Conservation (phyloP, 37 sponge, comb jelly and placozoan genomes). For the Petrosia ficiformis region DNA sequence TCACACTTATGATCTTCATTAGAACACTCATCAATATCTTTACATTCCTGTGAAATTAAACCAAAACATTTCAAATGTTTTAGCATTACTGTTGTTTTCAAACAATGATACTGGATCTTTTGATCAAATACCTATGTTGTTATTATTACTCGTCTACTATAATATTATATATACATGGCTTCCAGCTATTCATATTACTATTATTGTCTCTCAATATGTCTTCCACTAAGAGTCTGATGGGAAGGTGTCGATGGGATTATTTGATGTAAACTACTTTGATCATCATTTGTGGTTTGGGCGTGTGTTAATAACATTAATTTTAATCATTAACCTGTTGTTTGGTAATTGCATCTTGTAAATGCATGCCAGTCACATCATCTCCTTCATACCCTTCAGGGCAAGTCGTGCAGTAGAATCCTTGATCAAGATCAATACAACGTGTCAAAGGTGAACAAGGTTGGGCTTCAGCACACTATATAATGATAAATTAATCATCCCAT, state of each 20-base stretch:
- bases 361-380: conserved; percentile 24
- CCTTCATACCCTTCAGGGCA: conserved; percentile 90
- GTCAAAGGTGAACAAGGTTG: conserved; percentile 65
- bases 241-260: too few relatives aligned
- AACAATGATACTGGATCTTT: too few relatives aligned
- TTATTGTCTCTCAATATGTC: too few relatives aligned
- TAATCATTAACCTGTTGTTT: not conserved
- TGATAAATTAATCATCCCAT: not conserved
- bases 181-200: too few relatives aligned
- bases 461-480: conserved; percentile 40
- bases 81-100: not conserved
- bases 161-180: too few relatives aligned
- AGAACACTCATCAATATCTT: conserved; percentile 85
- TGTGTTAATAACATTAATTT: not conserved
- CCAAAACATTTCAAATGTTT: not conserved
- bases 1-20: conserved; percentile 52
- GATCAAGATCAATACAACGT: conserved; percentile 37
- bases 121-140: too few relatives aligned
- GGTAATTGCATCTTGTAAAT: conserved; percentile 39
- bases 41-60: conserved; percentile 48
- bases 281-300: too few relatives aligned
- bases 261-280: too few relatives aligned
- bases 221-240: too few relatives aligned
- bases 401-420: conserved; percentile 72
- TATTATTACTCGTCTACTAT: too few relatives aligned